These are phyloP conservation scores for Drosophila pegasa DNA, from an alignment of 2,888 invertebrate genomes.

Conservation along the genomic window DNA sequence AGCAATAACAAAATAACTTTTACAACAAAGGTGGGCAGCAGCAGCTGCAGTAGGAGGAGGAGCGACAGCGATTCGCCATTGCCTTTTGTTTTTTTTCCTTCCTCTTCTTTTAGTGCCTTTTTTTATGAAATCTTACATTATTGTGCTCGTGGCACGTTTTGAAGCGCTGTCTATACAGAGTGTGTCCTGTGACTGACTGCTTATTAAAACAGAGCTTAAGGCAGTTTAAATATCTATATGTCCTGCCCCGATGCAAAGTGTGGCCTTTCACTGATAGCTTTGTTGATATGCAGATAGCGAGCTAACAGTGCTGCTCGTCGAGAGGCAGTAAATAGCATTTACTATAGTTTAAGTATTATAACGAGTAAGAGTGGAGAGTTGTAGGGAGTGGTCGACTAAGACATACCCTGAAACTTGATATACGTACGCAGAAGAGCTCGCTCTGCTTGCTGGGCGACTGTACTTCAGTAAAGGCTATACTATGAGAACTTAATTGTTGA, in stretches of 20 bases:
- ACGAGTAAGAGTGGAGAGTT: no score
- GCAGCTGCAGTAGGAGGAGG: background rate
- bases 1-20: constrained; percentile 58
- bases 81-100: constrained; percentile 40
- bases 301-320: background rate
- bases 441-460: no score
- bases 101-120: constrained; percentile 31
- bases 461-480: no score
- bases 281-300: constrained; percentile 38
- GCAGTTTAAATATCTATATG: constrained; percentile 49
- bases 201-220: constrained; percentile 67
- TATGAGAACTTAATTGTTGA: no score
- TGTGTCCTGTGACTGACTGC: constrained; percentile 42
- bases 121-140: constrained; percentile 65
- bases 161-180: constrained; percentile 25
- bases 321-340: background rate
- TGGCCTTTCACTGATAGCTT: background rate
- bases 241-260: background rate
- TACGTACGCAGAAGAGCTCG: no score
- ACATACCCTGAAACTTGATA: no score
- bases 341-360: background rate
- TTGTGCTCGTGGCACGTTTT: constrained; percentile 68
- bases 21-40: constrained; percentile 37
- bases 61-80: background rate
- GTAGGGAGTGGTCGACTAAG: no score